A percentile compares a stretch with the other conserved stretches of the same genome.
phyloP scores from a whole-genome alignment of 2,797 vertebrate species.

The Thaleichthys pacificus region DNA sequence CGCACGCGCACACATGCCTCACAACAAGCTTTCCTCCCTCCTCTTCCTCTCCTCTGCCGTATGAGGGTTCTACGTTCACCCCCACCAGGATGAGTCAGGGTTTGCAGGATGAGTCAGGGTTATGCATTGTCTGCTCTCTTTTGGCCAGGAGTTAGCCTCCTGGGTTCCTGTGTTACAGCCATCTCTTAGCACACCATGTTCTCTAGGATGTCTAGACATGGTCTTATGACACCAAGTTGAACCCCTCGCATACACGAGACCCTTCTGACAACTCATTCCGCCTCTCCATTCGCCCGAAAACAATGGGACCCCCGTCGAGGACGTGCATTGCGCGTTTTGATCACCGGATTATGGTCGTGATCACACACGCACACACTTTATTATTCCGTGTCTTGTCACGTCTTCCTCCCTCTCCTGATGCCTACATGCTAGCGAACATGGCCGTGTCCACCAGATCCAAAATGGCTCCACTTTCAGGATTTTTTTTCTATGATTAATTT shows the following conservation, averaged over 20 bases:
- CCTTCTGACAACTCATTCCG: not conserved
- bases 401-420: slow-evolving; percentile 11
- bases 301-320: slow-evolving; percentile 65
- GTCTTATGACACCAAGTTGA: not conserved
- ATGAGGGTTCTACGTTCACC: too few species aligned
- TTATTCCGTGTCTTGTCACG: slow-evolving; percentile 31
- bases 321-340: slow-evolving; percentile 28
- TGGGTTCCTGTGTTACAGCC: too few species aligned
- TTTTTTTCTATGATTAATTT: slow-evolving; percentile 70
- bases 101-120: too few species aligned
- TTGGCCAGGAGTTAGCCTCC: too few species aligned
- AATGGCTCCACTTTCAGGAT: slow-evolving; percentile 46
- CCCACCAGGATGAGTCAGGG: not conserved
- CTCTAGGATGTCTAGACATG: not conserved
- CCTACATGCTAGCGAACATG: not conserved
- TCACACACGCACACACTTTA: too few species aligned
- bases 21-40: too few species aligned
- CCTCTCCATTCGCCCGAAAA: slow-evolving; percentile 55
- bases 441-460: not conserved
- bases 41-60: too few species aligned
- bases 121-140: too few species aligned
- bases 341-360: too few species aligned
- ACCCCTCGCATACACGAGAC: not conserved
- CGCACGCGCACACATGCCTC: too few species aligned
- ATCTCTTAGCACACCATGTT: too few species aligned